Evolutionary conservation across 2,113 vertebrate species (phyloP).

Genomic region (Ceyx cyanopectus): DNA sequence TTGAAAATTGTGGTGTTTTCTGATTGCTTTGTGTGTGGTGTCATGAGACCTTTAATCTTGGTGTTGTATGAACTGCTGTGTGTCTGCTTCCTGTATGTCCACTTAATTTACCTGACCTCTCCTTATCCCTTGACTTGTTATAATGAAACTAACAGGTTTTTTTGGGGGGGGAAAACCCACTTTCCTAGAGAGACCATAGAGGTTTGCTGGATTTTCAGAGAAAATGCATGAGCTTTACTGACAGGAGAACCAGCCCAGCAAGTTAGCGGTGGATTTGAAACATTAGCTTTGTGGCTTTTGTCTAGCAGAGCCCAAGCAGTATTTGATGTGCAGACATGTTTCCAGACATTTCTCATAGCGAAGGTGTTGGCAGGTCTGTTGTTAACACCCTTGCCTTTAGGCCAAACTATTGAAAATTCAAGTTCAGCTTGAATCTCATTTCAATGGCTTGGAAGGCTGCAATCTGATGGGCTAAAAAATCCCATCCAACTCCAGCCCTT

Average conservation of each 20-base stretch:
- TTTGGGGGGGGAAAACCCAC: background rate
- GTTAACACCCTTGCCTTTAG: conserved; percentile 67
- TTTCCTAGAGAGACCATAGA: conserved; percentile 38
- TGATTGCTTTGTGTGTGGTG: fast-evolving
- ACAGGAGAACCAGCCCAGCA: background rate
- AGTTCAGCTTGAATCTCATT: conserved; percentile 58
- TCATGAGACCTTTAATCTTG: background rate
- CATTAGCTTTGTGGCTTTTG: conserved; percentile 60
- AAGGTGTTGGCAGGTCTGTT: conserved; percentile 67
- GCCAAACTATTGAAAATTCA: conserved; percentile 69
- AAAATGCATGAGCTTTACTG: background rate
- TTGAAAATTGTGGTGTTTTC: background rate
- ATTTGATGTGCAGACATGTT: conserved; percentile 51
- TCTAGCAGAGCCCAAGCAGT: conserved; percentile 13
- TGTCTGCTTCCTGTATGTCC: background rate
- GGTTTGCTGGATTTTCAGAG: background rate
- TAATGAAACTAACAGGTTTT: background rate
- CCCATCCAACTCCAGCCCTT: conserved; percentile 55
- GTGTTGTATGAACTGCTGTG: background rate
- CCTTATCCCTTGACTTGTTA: background rate
- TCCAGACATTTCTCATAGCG: conserved; percentile 39
- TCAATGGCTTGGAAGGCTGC: conserved; percentile 52
- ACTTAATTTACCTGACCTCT: background rate
- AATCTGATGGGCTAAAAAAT: conserved; percentile 59
- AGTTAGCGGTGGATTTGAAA: background rate